phyloP scores from a whole-genome alignment of 2,113 vertebrate species.

The Sceloporus undulatus region DNA sequence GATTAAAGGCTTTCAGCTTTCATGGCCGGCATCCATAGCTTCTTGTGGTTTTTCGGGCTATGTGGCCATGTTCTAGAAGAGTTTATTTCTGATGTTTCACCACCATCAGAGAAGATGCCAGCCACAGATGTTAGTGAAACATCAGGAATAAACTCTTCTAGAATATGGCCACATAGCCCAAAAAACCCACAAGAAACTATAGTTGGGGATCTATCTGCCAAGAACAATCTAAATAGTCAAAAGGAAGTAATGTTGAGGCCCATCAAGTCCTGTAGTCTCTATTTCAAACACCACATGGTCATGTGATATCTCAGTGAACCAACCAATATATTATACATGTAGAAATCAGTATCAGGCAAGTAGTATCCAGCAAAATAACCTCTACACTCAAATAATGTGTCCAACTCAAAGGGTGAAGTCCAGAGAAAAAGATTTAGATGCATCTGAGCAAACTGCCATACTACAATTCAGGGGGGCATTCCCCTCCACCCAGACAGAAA shows the following conservation, averaged over 20 bases:
- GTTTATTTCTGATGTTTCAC: too few relatives aligned
- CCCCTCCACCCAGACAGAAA: not conserved
- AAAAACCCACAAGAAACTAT: too few relatives aligned
- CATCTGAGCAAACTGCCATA: not conserved
- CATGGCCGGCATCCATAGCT: too few relatives aligned
- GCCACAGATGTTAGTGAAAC: too few relatives aligned
- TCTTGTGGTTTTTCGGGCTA: too few relatives aligned
- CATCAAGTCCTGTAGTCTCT: not conserved
- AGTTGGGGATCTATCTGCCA: too few relatives aligned
- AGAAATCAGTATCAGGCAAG: not conserved
- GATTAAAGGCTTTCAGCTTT: too few relatives aligned
- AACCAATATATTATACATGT: not conserved
- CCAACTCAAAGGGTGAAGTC: not conserved
- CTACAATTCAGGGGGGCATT: not conserved
- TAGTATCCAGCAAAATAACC: not conserved
- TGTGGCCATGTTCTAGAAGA: too few relatives aligned
- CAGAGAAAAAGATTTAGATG: not conserved
- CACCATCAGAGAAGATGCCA: too few relatives aligned
- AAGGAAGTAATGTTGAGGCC: not conserved
- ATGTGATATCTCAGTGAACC: not conserved
- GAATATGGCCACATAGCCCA: too few relatives aligned
- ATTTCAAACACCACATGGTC: not conserved
- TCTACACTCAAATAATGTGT: not conserved
- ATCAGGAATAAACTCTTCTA: too few relatives aligned
- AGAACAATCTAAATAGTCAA: not conserved